Evolutionary conservation across 2,113 vertebrate species (phyloP).

Genomic region (Proteles cristata): DNA sequence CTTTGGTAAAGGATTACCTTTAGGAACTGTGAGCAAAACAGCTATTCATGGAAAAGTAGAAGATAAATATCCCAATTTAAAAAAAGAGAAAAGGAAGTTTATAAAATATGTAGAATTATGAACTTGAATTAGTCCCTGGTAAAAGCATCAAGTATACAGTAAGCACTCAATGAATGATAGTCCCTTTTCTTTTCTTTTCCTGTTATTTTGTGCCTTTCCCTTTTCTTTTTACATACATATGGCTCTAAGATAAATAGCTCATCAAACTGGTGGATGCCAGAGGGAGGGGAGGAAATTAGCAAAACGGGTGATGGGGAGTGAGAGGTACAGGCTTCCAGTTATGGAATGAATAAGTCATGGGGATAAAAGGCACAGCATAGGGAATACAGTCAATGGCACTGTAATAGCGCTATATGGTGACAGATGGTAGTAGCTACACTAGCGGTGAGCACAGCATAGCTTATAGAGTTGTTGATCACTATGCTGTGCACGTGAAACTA

Average conservation of each 20-base stretch:
- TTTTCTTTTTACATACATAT: not conserved
- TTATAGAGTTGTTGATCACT: not conserved
- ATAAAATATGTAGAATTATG: not conserved
- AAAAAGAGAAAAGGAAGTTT: not conserved
- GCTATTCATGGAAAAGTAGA: not conserved
- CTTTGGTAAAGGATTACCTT: not conserved
- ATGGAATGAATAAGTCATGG: not conserved
- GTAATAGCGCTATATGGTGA: not conserved
- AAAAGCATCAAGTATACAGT: not conserved
- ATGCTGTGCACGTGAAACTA: not conserved
- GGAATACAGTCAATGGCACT: not conserved
- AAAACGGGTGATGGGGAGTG: not conserved
- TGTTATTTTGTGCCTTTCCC: not conserved
- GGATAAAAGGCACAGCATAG: not conserved
- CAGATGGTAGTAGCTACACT: not conserved
- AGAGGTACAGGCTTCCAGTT: not conserved
- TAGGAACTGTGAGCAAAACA: not conserved
- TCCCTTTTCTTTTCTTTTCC: conserved; percentile 6
- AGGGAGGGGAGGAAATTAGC: not conserved
- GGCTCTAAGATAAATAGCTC: not conserved
- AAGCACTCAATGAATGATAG: not conserved
- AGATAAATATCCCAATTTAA: not conserved
- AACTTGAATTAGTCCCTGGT: not conserved
- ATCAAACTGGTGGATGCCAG: not conserved
- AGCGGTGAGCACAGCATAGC: not conserved